Percentiles rank a stretch among this genome's conserved stretches.
Conservation (phyloP, 2,113 vertebrate genomes). For the Atherinomorus stipes region DNA sequence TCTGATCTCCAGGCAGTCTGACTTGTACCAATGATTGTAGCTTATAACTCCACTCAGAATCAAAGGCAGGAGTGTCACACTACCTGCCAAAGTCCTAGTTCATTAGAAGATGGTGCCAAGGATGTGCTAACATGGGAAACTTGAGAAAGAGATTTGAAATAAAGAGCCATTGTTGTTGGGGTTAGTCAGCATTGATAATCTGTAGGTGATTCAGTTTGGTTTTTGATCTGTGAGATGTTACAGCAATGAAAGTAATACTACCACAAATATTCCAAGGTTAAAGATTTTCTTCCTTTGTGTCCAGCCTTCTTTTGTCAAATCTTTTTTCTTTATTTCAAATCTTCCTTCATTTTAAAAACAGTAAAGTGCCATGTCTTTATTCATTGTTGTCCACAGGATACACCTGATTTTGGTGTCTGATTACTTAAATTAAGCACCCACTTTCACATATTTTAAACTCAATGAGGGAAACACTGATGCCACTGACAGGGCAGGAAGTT, state of each 20-base stretch:
- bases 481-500: no score
- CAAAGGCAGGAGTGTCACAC: slow-evolving; percentile 52
- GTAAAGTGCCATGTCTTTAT: no score
- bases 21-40: slow-evolving; percentile 41
- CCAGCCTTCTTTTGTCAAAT: no score
- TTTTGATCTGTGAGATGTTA: not conserved
- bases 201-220: slow-evolving; percentile 5
- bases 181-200: slow-evolving; percentile 34
- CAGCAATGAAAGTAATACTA: not conserved
- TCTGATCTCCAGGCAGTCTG: slow-evolving; percentile 61
- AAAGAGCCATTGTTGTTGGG: slow-evolving; percentile 25
- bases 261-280: not conserved
- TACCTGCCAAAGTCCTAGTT: slow-evolving; percentile 39
- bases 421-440: no score
- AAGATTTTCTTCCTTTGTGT: not conserved
- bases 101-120: slow-evolving; percentile 23
- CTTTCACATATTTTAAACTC: no score
- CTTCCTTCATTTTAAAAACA: no score
- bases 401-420: no score
- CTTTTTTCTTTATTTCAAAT: no score
- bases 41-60: slow-evolving; percentile 55
- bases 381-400: no score
- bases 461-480: no score
- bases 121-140: slow-evolving; percentile 31
- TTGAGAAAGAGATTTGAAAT: slow-evolving; percentile 23